phyloP scores from a whole-genome alignment of 2,113 vertebrate species.

The Cinclus cinclus region DNA sequence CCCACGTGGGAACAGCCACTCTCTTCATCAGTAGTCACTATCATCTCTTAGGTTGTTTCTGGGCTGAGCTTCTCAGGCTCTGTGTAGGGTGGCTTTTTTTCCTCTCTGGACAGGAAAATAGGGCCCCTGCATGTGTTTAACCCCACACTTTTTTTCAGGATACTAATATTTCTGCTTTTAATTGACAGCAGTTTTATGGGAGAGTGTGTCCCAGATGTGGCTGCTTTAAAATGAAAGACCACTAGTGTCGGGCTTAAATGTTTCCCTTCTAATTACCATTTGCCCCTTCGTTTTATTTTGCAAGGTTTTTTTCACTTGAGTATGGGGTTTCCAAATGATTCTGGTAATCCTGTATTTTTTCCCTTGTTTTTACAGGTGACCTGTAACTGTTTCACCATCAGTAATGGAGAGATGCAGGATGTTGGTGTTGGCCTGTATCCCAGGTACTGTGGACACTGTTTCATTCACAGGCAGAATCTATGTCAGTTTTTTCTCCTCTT shows the following conservation, averaged over 20 bases:
- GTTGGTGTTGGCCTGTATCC: constrained; percentile 94
- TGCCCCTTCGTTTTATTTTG: constrained; percentile 41
- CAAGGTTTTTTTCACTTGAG: not conserved
- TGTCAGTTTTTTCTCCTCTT: not conserved
- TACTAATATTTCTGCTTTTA: constrained; percentile 39
- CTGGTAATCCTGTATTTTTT: constrained; percentile 52
- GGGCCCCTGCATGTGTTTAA: constrained; percentile 41
- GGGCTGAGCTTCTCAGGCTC: not conserved
- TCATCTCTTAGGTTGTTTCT: not conserved
- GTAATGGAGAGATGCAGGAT: constrained; percentile 94
- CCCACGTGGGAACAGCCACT: not conserved
- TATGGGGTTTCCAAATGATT: constrained; percentile 20
- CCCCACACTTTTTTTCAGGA: constrained; percentile 39
- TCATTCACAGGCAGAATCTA: constrained; percentile 46
- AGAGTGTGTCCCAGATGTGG: constrained; percentile 13
- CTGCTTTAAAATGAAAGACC: constrained; percentile 23
- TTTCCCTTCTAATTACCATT: constrained; percentile 36
- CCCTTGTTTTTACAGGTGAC: constrained; percentile 85
- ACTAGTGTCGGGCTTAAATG: constrained; percentile 16
- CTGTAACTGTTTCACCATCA: constrained; percentile 96
- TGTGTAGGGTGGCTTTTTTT: not conserved
- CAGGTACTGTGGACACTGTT: constrained; percentile 79
- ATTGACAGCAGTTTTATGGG: constrained; percentile 35
- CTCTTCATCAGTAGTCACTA: not conserved
- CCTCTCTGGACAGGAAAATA: not conserved